Conservation (phyloP, 1,140 invertebrate species). For the Matsumurasca onukii region DNA sequence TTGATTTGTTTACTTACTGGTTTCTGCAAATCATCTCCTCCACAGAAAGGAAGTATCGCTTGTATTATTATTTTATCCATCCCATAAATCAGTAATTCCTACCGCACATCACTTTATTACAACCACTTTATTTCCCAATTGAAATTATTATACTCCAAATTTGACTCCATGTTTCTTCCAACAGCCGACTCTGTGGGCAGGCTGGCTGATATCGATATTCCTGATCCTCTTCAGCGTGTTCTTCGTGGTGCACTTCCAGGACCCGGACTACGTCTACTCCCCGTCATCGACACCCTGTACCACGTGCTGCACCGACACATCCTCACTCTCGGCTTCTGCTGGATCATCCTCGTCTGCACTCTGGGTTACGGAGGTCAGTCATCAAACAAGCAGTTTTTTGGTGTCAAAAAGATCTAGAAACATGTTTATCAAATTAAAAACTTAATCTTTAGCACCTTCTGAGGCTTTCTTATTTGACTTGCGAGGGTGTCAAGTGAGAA, state of each 20-base stretch:
- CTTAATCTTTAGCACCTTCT: too few relatives aligned
- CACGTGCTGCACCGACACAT: not conserved
- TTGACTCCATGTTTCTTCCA: not conserved
- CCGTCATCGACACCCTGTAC: not conserved
- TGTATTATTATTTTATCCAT: too few relatives aligned
- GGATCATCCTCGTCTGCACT: slow-evolving; percentile 6
- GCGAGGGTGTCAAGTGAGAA: too few relatives aligned
- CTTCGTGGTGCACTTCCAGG: not conserved
- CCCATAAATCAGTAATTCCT: too few relatives aligned
- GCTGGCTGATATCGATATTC: not conserved
- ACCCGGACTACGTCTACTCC: not conserved
- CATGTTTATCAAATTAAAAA: too few relatives aligned
- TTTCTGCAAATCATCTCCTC: too few relatives aligned
- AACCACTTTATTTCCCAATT: not conserved
- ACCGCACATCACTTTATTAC: too few relatives aligned
- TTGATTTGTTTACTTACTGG: too few relatives aligned
- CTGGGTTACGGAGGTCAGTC: slow-evolving; percentile 1
- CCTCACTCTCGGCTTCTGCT: not conserved
- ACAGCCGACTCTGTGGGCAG: not conserved
- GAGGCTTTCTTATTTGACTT: too few relatives aligned
- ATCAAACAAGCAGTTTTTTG: too few relatives aligned
- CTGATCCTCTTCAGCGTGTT: not conserved
- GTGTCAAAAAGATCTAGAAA: too few relatives aligned
- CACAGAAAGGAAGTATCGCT: too few relatives aligned
- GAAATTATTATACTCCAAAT: not conserved